Percentiles rank a stretch among this genome's conserved stretches.
Evolutionary conservation across 1,140 invertebrate genomes (phyloP).

Genomic region (Drosophila lacteicornis): DNA sequence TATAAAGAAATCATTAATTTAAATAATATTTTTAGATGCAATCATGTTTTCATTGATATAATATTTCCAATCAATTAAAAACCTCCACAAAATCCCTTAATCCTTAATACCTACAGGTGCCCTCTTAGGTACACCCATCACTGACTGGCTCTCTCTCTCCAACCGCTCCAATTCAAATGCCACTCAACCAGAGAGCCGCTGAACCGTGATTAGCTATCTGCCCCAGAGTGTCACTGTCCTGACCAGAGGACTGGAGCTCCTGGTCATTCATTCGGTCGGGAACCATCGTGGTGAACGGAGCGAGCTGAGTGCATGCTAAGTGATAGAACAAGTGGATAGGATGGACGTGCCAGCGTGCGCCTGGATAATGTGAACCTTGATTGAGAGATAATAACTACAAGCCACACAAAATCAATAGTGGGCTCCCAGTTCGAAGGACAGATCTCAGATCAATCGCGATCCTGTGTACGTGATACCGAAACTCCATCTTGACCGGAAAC

Average conservation of each 20-base stretch:
- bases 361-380: slow-evolving; percentile 40
- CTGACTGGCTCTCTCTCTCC: background rate
- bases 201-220: slow-evolving; percentile 54
- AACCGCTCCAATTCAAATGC: background rate
- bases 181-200: slow-evolving; percentile 22
- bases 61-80: too few relatives aligned
- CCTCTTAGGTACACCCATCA: slow-evolving; percentile 12
- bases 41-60: too few relatives aligned
- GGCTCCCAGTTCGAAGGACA: background rate
- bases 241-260: slow-evolving; percentile 9
- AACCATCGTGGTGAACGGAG: slow-evolving; percentile 12
- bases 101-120: background rate
- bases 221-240: slow-evolving; percentile 36
- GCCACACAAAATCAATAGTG: slow-evolving; percentile 39
- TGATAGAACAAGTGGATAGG: slow-evolving; percentile 21
- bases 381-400: slow-evolving; percentile 33
- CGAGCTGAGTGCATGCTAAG: slow-evolving; percentile 33
- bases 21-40: too few relatives aligned
- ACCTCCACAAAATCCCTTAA: background rate
- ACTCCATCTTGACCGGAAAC: background rate
- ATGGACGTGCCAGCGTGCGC: slow-evolving; percentile 52
- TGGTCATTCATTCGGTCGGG: slow-evolving; percentile 63
- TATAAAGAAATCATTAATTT: background rate
- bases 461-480: background rate
- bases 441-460: background rate